Base-by-base conservation (phyloP, 2,113 vertebrate genomes). In the Benitochromis conjunctus region DNA sequence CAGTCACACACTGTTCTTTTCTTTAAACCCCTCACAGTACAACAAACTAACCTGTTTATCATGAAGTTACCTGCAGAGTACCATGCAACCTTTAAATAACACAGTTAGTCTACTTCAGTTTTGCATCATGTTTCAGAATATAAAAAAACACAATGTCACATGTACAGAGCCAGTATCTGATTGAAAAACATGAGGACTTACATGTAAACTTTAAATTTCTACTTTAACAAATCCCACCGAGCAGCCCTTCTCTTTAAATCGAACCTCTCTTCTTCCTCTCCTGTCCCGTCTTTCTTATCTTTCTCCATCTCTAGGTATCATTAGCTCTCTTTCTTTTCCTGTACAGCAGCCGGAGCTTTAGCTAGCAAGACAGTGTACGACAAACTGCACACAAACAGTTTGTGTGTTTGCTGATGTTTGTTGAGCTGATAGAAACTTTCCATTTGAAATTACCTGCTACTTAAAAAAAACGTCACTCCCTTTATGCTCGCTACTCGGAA, bases 331-430 rank as follows among this genome's bases (percentile, higher is more conserved):
- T 21, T 5, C 53, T 55, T 21, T 55, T 21, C 53, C n/a, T 55
- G 53, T 54, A 26, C 24, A 58, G 31, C 31, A 62, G 58, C 34
- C 2, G 31, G 58, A 36, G 29, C 0, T 36, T 62, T 36, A 62
- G 31, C 18, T 36, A 62, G 0, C 58, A 62, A 11, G 16, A n/a
- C 31, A 36, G 29, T 36, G 16, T 19, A 19, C 2, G 0, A 36
- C 58, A 62, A 62, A 62, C 3, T 62, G 58, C 2, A 1, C 29
- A 62, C 58, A 62, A 62, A 1, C 31, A 62, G 58, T 36, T 62
- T 62, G 58, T 62, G 58, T 62, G 31, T 36, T 62, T 62, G 31
- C 5, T 36, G 31, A 62, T 62, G 31, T 62, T 36, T 62, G 29
- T 36, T 11, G 29, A 19, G 58, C 58, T 62, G 31, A 62, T 62